These are phyloP conservation scores for Blennius ocellaris DNA, from an alignment of 2,113 vertebrate species.

Conservation along the genomic window DNA sequence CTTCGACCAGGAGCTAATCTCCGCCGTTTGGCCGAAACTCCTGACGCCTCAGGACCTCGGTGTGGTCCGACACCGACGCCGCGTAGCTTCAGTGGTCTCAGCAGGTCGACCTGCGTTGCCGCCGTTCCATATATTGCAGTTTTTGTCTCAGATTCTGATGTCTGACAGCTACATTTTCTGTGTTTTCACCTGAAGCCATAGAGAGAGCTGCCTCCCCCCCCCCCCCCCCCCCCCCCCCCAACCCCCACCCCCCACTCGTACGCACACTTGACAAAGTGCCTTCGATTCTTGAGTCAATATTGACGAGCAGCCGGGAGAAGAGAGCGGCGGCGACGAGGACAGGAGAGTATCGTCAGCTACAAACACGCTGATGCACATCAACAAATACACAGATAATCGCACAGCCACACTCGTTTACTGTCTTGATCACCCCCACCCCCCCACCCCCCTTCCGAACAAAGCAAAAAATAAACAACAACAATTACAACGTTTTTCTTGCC, in stretches of 20 bases:
- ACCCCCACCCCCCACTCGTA: too few species aligned
- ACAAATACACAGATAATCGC: not conserved
- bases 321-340: conserved; percentile 54
- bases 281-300: conserved; percentile 82
- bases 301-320: conserved; percentile 64
- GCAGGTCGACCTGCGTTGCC: not conserved
- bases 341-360: conserved; percentile 20
- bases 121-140: not conserved
- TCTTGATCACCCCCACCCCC: too few species aligned
- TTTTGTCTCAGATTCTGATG: not conserved
- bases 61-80: not conserved
- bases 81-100: not conserved
- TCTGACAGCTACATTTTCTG: conserved; percentile 20
- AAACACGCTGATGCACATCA: not conserved
- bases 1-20: not conserved
- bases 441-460: too few species aligned
- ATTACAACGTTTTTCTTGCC: not conserved
- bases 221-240: too few species aligned
- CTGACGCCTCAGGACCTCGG: conserved; percentile 22
- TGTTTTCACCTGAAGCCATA: conserved; percentile 65
- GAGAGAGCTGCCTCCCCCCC: conserved; percentile 51
- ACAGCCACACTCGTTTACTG: not conserved
- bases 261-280: conserved; percentile 67
- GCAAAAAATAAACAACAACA: not conserved
- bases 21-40: not conserved